These are phyloP conservation scores for Macrobrachium nipponense DNA, from an alignment of 1,140 invertebrate genomes.

Conservation along the genomic window DNA sequence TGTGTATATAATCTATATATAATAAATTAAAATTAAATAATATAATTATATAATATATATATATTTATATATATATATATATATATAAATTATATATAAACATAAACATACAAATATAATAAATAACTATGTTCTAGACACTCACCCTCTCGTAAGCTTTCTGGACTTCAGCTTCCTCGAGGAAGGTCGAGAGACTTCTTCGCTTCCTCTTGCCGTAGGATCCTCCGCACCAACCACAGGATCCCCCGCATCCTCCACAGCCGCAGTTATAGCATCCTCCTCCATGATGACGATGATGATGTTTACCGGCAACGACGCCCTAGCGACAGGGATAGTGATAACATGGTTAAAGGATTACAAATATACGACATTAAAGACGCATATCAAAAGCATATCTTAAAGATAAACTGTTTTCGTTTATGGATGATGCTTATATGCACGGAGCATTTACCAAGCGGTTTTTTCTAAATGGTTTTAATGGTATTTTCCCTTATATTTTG, in stretches of 20 bases:
- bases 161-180: slow-evolving; percentile 26
- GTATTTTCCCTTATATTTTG: too few species aligned
- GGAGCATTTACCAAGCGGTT: too few species aligned
- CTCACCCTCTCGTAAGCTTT: slow-evolving; percentile 15
- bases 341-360: too few species aligned
- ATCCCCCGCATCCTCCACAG: slow-evolving; percentile 41
- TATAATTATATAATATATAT: too few species aligned
- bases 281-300: slow-evolving; percentile 26
- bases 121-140: neutral
- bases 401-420: too few species aligned
- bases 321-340: too few species aligned
- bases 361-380: too few species aligned
- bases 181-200: neutral
- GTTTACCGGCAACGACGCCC: neutral
- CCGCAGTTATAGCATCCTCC: slow-evolving; percentile 31
- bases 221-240: slow-evolving; percentile 50
- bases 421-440: too few species aligned
- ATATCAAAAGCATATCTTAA: too few species aligned
- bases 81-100: neutral
- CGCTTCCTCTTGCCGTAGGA: slow-evolving; percentile 37
- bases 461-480: too few species aligned
- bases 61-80: neutral
- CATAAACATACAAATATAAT: neutral
- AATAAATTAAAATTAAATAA: too few species aligned
- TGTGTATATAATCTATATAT: neutral